These are phyloP conservation scores for Alaudala cheleensis DNA, from an alignment of 2,113 vertebrate species.

Conservation along the genomic window DNA sequence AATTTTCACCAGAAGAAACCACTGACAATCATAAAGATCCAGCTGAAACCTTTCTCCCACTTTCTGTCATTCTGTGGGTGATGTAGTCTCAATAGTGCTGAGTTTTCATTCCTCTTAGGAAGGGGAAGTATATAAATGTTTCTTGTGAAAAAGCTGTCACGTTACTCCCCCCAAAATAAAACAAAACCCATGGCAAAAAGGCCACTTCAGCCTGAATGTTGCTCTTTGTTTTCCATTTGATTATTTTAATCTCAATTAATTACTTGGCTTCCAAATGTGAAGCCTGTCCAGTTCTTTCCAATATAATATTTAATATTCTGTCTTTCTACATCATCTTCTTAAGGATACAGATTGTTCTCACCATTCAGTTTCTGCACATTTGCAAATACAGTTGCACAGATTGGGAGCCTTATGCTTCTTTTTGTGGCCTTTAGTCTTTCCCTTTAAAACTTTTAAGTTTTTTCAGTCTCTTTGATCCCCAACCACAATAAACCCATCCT, in stretches of 20 bases:
- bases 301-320: constrained; percentile 55
- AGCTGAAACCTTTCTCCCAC: neutral
- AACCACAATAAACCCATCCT: constrained; percentile 17
- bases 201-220: neutral
- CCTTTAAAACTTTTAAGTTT: constrained; percentile 4
- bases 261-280: constrained; percentile 29
- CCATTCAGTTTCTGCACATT: constrained; percentile 46
- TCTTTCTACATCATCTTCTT: constrained; percentile 23
- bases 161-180: neutral
- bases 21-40: neutral
- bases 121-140: neutral
- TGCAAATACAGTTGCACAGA: constrained; percentile 45
- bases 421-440: constrained; percentile 42
- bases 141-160: neutral
- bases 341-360: constrained; percentile 67
- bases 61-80: neutral
- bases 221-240: constrained; percentile 18
- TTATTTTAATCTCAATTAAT: constrained; percentile 30
- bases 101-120: neutral
- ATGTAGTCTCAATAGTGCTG: neutral
- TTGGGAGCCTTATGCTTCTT: constrained; percentile 50
- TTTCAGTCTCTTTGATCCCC: constrained; percentile 22
- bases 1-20: neutral
- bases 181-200: neutral
- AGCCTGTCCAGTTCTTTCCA: constrained; percentile 27